Conservation (phyloP, 2,888 invertebrate genomes). For the Lutraria lutraria region DNA sequence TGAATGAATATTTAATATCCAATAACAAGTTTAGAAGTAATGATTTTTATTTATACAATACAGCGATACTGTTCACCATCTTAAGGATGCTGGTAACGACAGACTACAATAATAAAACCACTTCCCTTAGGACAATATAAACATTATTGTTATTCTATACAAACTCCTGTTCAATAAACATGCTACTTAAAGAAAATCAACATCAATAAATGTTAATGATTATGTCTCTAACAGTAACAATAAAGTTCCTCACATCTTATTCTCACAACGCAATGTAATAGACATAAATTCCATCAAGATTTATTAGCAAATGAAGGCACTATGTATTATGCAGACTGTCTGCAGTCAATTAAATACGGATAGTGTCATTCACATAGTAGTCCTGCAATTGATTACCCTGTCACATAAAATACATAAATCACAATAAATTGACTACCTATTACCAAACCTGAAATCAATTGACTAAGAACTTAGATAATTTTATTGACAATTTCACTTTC, state of each 20-base stretch:
- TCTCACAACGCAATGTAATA: neutral
- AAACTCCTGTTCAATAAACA: neutral
- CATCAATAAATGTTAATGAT: conserved; percentile 17
- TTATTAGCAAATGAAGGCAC: conserved; percentile 1
- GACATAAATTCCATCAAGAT: conserved; percentile 9
- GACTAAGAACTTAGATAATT: too few species aligned
- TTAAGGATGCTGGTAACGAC: conserved; percentile 7
- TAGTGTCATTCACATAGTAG: neutral
- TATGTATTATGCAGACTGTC: neutral
- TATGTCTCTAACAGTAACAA: neutral
- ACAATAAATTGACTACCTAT: too few species aligned
- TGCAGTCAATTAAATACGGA: neutral
- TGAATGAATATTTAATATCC: conserved; percentile 6
- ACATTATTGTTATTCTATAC: conserved; percentile 15
- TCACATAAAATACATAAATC: too few species aligned
- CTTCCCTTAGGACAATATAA: neutral
- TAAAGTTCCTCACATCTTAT: neutral
- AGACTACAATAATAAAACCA: neutral
- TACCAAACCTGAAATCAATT: too few species aligned
- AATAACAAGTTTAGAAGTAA: conserved; percentile 13
- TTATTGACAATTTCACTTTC: too few species aligned
- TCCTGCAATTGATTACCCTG: neutral
- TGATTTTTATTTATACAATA: neutral
- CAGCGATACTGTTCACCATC: neutral
- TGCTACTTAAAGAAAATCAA: conserved; percentile 12